Percentiles rank a stretch among this genome's conserved stretches.
Conservation (phyloP, 2,797 vertebrate species). For the Sebastiscus albofasciatus region DNA sequence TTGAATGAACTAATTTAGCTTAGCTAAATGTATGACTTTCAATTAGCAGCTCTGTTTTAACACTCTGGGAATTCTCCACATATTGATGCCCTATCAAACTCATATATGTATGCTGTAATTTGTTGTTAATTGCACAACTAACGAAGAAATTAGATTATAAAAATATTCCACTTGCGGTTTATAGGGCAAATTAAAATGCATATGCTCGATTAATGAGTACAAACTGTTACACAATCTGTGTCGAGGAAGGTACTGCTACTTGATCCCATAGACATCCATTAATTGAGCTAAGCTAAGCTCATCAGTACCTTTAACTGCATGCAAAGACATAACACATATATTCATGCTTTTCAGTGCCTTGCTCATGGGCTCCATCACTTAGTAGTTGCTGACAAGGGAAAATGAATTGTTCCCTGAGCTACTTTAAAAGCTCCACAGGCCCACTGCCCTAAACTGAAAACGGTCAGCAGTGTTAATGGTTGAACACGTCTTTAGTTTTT, state of each 20-base stretch:
- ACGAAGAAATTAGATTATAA: background rate
- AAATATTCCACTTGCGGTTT: background rate
- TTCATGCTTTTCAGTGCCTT: too few relatives aligned
- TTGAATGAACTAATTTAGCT: background rate
- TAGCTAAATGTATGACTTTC: fast-evolving
- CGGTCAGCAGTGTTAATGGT: background rate
- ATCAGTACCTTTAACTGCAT: background rate
- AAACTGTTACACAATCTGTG: background rate
- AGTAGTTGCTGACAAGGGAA: background rate
- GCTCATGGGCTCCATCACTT: too few relatives aligned
- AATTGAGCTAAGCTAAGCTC: background rate
- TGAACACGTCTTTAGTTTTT: background rate
- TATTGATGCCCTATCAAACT: background rate
- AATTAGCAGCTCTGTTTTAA: too few relatives aligned
- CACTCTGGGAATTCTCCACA: background rate
- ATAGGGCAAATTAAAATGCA: background rate
- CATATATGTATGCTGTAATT: background rate
- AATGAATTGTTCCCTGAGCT: background rate
- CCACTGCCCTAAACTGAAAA: background rate
- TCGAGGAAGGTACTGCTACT: background rate
- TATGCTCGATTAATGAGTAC: background rate
- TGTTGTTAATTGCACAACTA: background rate
- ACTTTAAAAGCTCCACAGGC: background rate
- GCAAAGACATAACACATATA: background rate
- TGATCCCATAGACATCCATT: background rate